Percentiles rank a stretch among this genome's conserved stretches.
Evolutionary conservation across 2,797 vertebrate genomes (phyloP).

Genomic region (Hydrophis major): DNA sequence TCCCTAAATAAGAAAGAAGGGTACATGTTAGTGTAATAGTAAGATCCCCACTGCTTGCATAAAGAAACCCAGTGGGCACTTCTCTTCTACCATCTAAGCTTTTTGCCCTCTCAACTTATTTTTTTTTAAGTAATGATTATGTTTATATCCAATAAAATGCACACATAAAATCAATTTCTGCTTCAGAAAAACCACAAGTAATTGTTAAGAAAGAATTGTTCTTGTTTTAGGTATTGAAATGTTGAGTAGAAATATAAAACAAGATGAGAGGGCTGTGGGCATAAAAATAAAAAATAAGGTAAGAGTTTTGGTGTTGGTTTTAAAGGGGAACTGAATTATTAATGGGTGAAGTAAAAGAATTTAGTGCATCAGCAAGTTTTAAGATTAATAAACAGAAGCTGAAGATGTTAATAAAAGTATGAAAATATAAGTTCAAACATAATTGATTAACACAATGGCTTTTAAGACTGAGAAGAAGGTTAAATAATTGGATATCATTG

Average conservation of each 20-base stretch:
- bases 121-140: neutral
- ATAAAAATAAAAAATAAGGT: neutral
- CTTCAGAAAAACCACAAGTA: neutral
- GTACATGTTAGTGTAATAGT: neutral
- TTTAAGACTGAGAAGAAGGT: no score
- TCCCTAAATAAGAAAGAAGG: constrained; percentile 45
- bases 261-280: neutral
- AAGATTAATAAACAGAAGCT: neutral
- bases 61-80: neutral
- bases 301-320: neutral
- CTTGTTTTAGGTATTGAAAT: neutral
- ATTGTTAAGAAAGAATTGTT: neutral
- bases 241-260: neutral
- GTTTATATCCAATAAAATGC: neutral
- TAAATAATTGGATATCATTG: no score
- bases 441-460: no score
- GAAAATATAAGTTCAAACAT: no score
- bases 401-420: neutral
- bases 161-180: neutral
- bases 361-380: neutral
- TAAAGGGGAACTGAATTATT: neutral
- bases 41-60: neutral
- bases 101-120: neutral
- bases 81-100: neutral
- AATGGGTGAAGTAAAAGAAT: neutral